These are phyloP conservation scores for Vicugna pacos DNA, from an alignment of 2,113 vertebrate species.

Conservation along the genomic window DNA sequence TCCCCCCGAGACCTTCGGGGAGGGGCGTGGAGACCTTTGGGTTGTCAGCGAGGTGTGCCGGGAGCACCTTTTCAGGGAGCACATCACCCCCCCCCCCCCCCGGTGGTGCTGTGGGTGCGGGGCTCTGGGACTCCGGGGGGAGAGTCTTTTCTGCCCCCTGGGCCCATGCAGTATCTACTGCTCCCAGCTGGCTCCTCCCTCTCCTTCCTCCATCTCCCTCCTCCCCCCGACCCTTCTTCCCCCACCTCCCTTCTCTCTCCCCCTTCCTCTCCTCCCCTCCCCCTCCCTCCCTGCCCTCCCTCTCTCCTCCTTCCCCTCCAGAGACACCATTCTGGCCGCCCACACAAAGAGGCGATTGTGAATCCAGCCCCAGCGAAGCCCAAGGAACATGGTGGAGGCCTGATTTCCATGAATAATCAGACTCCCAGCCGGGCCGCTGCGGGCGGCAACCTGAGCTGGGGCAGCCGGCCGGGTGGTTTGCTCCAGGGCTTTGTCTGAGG, in stretches of 20 bases:
- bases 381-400: constrained; percentile 61
- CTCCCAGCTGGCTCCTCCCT: background rate
- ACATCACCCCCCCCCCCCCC: too few relatives aligned
- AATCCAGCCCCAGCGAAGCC: background rate
- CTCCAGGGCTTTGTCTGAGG: constrained; percentile 61
- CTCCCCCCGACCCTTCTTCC: rapidly evolving
- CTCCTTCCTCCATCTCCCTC: rapidly evolving
- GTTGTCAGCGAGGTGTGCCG: background rate
- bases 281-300: rapidly evolving
- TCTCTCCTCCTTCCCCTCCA: background rate
- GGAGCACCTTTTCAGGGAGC: background rate
- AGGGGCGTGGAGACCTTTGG: background rate
- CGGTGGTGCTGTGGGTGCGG: rapidly evolving
- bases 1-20: background rate
- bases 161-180: background rate
- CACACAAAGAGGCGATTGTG: constrained; percentile 71
- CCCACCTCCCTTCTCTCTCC: rapidly evolving
- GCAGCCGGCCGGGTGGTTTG: constrained; percentile 47
- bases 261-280: rapidly evolving
- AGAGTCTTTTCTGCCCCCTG: too few relatives aligned
- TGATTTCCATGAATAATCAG: constrained; percentile 71
- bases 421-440: constrained; percentile 18
- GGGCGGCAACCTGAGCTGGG: constrained; percentile 62
- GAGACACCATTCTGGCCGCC: background rate
- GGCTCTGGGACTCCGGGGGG: background rate